Base-by-base conservation (phyloP, 2,113 vertebrate species). In the Megalops atlanticus region DNA sequence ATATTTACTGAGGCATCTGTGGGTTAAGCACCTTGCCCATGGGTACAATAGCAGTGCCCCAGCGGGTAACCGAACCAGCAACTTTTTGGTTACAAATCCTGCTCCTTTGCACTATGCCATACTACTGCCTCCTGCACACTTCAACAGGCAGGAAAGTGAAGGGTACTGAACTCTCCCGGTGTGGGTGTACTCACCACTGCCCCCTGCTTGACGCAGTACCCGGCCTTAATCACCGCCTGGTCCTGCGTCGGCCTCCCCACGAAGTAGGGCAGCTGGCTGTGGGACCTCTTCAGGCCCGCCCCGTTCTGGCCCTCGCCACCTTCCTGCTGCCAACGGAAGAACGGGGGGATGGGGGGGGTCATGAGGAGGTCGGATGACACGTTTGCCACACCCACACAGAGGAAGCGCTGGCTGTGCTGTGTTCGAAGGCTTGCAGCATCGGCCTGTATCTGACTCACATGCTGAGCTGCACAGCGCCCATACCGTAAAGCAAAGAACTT, bases 141-240 rank as follows among this genome's bases (percentile, higher is more conserved):
- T n/a, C n/a, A n/a, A n/a, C n/a, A n/a, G n/a, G n/a, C n/a, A n/a
- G n/a, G n/a, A n/a, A n/a, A n/a, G n/a, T n/a, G n/a, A n/a, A n/a
- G n/a, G n/a, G n/a, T n/a, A n/a, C n/a, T n/a, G n/a, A n/a, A n/a
- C n/a, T n/a, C n/a, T n/a, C n/a, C n/a, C n/a, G n/a, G n/a, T n/a
- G n/a, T n/a, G n/a, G n/a, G n/a, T n/a, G 24, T 16, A 93, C 96
- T 96, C 86, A 99, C 98, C 96, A 99, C 93, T 33, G 97, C 98
- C 72, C 98, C 98, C 84, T 99, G 98, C 80, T 99, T 99, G 2
- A 99, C 98, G 74, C 98, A 98, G 85, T 95, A 97, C 0, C 98
- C 97, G 0, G 95, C 95, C 92, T 98, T 99, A 91, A 98, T 95
- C 81, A 95, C 72, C 0, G 94, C 81, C 77, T 94, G 96, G 82